These are phyloP conservation scores for Drepanosiphum platanoidis DNA, from an alignment of 2,888 invertebrate genomes.

Conservation along the genomic window DNA sequence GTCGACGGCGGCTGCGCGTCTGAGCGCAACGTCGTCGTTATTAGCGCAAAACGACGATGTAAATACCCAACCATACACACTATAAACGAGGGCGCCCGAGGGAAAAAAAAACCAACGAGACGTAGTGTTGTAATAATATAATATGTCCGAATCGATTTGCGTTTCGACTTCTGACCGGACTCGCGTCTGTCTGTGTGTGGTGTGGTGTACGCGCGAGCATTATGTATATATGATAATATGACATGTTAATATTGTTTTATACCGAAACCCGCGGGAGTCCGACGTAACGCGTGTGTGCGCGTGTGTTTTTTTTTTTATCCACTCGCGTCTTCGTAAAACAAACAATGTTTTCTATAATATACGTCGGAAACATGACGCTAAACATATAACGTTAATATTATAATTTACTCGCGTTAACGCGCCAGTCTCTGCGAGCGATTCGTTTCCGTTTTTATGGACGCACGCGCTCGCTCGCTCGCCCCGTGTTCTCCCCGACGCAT, in stretches of 20 bases:
- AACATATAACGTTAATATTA: constrained; percentile 4
- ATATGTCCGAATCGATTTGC: not conserved
- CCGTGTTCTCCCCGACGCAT: not conserved
- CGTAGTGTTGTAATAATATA: not conserved
- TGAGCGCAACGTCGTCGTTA: too few relatives aligned
- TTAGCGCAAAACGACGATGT: too few relatives aligned
- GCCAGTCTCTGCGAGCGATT: constrained; percentile 26
- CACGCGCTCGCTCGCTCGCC: not conserved
- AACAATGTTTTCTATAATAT: not conserved
- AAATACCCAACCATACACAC: too few relatives aligned
- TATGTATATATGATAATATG: not conserved
- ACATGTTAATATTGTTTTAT: constrained; percentile 51
- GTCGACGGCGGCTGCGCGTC: too few relatives aligned
- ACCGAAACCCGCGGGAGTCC: constrained; percentile 40
- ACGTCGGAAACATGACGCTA: constrained; percentile 4
- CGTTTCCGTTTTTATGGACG: constrained; percentile 55
- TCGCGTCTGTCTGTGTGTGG: too few relatives aligned
- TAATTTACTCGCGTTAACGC: not conserved
- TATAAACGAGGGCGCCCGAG: too few relatives aligned
- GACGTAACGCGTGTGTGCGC: not conserved
- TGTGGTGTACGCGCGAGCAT: not conserved
- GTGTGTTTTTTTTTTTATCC: too few relatives aligned
- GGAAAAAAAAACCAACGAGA: not conserved
- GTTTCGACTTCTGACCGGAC: constrained; percentile 6
- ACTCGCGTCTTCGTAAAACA: not conserved